Conservation (phyloP, 2,113 vertebrate genomes). For the Oxygymnocypris stewartii region DNA sequence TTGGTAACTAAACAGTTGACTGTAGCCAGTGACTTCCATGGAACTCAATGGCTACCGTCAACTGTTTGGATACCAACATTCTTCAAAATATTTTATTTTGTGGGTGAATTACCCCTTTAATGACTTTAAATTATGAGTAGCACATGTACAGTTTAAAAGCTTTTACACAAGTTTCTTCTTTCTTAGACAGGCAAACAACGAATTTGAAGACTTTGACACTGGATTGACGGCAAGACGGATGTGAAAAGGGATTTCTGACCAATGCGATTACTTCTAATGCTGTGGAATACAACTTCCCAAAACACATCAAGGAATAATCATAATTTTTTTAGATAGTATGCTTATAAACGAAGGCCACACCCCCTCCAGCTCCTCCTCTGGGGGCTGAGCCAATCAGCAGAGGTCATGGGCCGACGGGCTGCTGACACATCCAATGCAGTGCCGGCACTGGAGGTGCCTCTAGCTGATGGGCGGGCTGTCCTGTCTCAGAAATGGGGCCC, state of each 20-base stretch:
- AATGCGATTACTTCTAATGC: slow-evolving; percentile 20
- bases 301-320: slow-evolving; percentile 27
- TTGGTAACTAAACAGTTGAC: not conserved
- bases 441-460: slow-evolving; percentile 75
- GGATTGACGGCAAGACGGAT: slow-evolving; percentile 2
- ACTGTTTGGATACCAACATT: not conserved
- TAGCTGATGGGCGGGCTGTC: slow-evolving; percentile 66
- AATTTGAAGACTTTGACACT: not conserved
- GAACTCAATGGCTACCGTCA: not conserved
- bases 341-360: slow-evolving; percentile 61
- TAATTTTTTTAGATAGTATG: slow-evolving; percentile 36
- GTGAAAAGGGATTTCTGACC: not conserved
- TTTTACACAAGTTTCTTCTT: not conserved
- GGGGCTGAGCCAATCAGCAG: slow-evolving; percentile 71
- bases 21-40: too few relatives aligned
- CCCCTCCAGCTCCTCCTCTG: slow-evolving; percentile 70
- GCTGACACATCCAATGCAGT: slow-evolving; percentile 76
- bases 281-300: not conserved
- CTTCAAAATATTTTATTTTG: not conserved
- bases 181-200: slow-evolving; percentile 3
- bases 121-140: not conserved
- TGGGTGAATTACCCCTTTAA: not conserved
- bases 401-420: slow-evolving; percentile 77
- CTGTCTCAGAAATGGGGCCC: slow-evolving; percentile 73
- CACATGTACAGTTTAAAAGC: not conserved